These are phyloP conservation scores for Sialis fuliginosa DNA, from an alignment of 2,888 invertebrate species.

Conservation along the genomic window DNA sequence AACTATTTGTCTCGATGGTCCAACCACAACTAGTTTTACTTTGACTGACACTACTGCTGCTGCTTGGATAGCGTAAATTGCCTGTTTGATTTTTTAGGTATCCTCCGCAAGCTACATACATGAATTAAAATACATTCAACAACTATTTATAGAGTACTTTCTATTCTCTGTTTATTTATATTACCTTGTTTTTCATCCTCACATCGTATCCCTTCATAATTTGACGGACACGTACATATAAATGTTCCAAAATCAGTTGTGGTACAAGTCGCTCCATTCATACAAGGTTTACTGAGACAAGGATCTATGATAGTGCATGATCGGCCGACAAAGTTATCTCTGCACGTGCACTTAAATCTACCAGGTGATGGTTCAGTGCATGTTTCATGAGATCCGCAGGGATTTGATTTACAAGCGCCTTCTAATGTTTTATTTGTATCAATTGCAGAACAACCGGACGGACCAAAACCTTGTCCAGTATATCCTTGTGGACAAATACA, in stretches of 20 bases:
- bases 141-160: background rate
- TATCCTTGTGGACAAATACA: constrained; percentile 69
- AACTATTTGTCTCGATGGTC: constrained; percentile 49
- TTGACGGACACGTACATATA: constrained; percentile 45
- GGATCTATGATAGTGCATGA: constrained; percentile 43
- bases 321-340: constrained; percentile 29
- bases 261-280: constrained; percentile 61
- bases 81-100: constrained; percentile 29
- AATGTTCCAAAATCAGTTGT: constrained; percentile 13
- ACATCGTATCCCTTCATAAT: constrained; percentile 49
- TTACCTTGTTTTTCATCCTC: constrained; percentile 31
- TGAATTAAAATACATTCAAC: background rate
- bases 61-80: constrained; percentile 35
- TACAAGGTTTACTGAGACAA: constrained; percentile 60
- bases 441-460: constrained; percentile 44
- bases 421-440: constrained; percentile 15
- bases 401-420: constrained; percentile 29
- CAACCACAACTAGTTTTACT: constrained; percentile 62
- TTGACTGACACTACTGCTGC: constrained; percentile 31
- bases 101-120: constrained; percentile 42
- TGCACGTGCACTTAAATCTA: constrained; percentile 37
- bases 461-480: constrained; percentile 62
- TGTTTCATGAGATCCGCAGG: constrained; percentile 30
- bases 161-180: too few species aligned
- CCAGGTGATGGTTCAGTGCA: constrained; percentile 25